Evolutionary conservation across 1,140 invertebrate species (phyloP).

Genomic region (Thaumetopoea pityocampa): DNA sequence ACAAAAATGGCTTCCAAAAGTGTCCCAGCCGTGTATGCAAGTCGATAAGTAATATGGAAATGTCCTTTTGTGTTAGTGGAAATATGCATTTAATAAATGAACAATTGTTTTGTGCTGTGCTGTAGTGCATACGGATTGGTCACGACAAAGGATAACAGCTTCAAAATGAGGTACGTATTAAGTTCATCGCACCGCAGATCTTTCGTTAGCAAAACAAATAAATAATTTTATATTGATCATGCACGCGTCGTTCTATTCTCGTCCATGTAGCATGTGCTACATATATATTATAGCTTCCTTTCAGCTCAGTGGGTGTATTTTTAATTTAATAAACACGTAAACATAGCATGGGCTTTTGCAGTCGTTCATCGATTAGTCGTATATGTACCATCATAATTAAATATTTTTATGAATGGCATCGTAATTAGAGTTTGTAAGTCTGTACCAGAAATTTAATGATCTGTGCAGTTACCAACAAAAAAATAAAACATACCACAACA

Average conservation of each 20-base stretch:
- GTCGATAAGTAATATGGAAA: slow-evolving; percentile 58
- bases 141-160: slow-evolving; percentile 64
- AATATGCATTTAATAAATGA: slow-evolving; percentile 72
- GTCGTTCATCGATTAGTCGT: slow-evolving; percentile 56
- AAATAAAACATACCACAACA: slow-evolving; percentile 9
- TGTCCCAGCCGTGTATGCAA: slow-evolving; percentile 44
- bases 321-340: slow-evolving; percentile 51
- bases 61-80: slow-evolving; percentile 60
- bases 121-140: slow-evolving; percentile 69
- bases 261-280: slow-evolving; percentile 43
- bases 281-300: slow-evolving; percentile 33
- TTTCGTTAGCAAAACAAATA: slow-evolving; percentile 67
- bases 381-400: slow-evolving; percentile 38
- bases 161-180: slow-evolving; percentile 70
- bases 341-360: slow-evolving; percentile 34
- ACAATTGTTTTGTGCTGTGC: slow-evolving; percentile 70
- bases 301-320: slow-evolving; percentile 35
- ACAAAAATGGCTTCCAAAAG: slow-evolving; percentile 67
- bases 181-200: slow-evolving; percentile 59
- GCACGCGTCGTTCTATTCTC: slow-evolving; percentile 52
- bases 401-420: slow-evolving; percentile 17
- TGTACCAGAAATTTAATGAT: slow-evolving; percentile 21
- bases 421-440: slow-evolving; percentile 23
- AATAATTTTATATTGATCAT: slow-evolving; percentile 46
- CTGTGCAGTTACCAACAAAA: slow-evolving; percentile 14